phyloP scores from a whole-genome alignment of 2,888 invertebrate species.

The Strigamia transsilvanica region DNA sequence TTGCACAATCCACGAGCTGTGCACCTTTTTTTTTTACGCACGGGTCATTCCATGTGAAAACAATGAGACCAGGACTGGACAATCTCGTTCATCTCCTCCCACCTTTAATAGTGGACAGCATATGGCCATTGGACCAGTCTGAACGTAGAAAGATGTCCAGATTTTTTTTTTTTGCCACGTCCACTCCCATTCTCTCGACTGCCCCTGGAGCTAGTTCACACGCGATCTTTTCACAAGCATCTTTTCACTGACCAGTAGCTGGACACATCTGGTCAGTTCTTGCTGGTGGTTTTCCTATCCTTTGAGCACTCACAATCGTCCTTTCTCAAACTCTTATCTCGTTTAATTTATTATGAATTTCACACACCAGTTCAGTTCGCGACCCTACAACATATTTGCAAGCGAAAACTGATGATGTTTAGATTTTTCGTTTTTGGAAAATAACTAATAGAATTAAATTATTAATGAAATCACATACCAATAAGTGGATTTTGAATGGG shows the following conservation, averaged over 20 bases:
- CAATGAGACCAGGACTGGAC: constrained; percentile 29
- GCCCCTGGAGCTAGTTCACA: neutral
- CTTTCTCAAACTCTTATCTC: constrained; percentile 15
- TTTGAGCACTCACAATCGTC: neutral
- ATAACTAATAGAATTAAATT: too few species aligned
- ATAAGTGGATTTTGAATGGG: too few species aligned
- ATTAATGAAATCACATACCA: too few species aligned
- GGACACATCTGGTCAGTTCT: constrained; percentile 26
- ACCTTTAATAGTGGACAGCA: constrained; percentile 33
- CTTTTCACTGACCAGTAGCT: constrained; percentile 10
- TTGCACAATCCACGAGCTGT: neutral
- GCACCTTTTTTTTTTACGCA: constrained; percentile 24
- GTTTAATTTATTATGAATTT: constrained; percentile 15
- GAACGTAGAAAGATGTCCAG: neutral
- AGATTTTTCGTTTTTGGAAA: too few species aligned
- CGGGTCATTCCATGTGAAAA: constrained; percentile 3
- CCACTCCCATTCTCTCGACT: constrained; percentile 5
- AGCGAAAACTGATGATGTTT: too few species aligned
- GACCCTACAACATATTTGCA: too few species aligned
- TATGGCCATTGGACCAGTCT: constrained; percentile 25
- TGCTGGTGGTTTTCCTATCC: neutral
- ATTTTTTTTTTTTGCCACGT: constrained; percentile 6
- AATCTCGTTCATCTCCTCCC: constrained; percentile 38
- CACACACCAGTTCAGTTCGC: neutral
- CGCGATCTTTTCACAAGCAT: neutral